Percentiles rank a stretch among this genome's conserved stretches.
Evolutionary conservation across 2,113 vertebrate species (phyloP).

Genomic region (Tragulus kanchil): DNA sequence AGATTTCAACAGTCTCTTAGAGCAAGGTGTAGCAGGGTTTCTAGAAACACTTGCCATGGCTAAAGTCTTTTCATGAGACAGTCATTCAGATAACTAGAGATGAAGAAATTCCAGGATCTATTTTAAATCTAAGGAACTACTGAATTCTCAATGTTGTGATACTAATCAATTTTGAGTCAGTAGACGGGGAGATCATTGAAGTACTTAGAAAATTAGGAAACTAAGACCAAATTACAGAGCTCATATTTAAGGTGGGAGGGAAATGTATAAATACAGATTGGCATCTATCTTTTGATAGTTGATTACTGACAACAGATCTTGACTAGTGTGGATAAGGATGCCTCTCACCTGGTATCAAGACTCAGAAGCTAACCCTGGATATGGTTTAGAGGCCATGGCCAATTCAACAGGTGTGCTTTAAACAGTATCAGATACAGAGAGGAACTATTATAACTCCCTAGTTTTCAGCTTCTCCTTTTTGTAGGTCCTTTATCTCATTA

Average conservation of each 20-base stretch:
- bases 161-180: not conserved
- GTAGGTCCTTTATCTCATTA: not conserved
- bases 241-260: not conserved
- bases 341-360: not conserved
- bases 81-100: not conserved
- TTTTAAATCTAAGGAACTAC: not conserved
- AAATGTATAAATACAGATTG: not conserved
- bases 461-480: not conserved
- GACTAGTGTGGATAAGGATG: not conserved
- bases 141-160: not conserved
- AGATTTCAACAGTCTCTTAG: not conserved
- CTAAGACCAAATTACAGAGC: not conserved
- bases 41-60: not conserved
- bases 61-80: not conserved
- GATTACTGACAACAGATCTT: not conserved
- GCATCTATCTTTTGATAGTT: not conserved
- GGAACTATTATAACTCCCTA: not conserved
- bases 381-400: too few species aligned
- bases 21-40: not conserved
- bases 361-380: not conserved
- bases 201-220: not conserved
- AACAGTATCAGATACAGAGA: not conserved
- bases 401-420: not conserved
- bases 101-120: not conserved
- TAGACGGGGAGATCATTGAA: not conserved